Percentiles rank a stretch among this genome's conserved stretches.
These are phyloP conservation scores for Triops cancriformis DNA, from an alignment of 1,140 invertebrate species.

Conservation along the genomic window DNA sequence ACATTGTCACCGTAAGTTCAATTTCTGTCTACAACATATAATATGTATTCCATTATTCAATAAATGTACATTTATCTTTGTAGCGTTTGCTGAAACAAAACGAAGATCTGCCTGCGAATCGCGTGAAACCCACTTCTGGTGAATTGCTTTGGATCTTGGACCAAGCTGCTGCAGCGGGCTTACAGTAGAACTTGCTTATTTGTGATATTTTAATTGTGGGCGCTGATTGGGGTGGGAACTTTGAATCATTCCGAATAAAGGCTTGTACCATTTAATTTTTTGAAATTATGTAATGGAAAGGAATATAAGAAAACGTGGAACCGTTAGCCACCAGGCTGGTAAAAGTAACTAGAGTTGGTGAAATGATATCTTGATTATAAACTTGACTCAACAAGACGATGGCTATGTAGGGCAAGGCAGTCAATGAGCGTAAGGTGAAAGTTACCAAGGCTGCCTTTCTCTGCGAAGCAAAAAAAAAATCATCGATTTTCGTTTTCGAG, in stretches of 20 bases:
- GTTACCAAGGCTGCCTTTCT: conserved; percentile 1
- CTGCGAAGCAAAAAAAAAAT: neutral
- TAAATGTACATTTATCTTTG: conserved; percentile 35
- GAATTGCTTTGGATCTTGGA: conserved; percentile 71
- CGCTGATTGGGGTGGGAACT: neutral
- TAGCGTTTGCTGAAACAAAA: conserved; percentile 63
- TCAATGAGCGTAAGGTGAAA: neutral
- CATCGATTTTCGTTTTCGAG: neutral
- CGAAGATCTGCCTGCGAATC: conserved; percentile 59
- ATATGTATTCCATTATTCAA: conserved; percentile 7
- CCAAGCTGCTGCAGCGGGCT: conserved; percentile 50
- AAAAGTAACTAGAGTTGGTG: neutral
- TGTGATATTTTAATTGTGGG: too few relatives aligned
- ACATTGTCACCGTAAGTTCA: conserved; percentile 67
- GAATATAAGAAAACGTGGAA: neutral
- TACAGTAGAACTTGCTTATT: neutral
- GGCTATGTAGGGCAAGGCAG: neutral
- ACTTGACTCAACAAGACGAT: neutral
- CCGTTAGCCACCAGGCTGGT: neutral
- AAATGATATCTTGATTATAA: neutral
- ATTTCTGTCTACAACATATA: neutral
- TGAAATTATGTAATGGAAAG: neutral
- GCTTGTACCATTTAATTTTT: neutral
- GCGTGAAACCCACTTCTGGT: conserved; percentile 60
- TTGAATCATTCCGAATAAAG: neutral